Conservation (phyloP, 1,140 invertebrate genomes). For the Vanessa tameamea region DNA sequence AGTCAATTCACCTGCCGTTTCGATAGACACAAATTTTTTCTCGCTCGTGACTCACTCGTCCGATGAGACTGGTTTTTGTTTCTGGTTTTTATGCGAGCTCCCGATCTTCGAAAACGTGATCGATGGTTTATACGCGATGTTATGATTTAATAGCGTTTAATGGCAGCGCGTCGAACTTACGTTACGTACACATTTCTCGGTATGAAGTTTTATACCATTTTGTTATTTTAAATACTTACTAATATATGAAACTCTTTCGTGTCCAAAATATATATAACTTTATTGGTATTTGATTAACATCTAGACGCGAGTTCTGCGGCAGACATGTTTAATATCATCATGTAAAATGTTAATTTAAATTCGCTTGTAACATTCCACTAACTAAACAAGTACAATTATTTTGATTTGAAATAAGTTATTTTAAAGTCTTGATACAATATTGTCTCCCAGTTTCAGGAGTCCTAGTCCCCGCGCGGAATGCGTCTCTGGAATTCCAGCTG, state of each 20-base stretch:
- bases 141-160: constrained; percentile 27
- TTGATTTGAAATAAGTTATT: background rate
- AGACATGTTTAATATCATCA: background rate
- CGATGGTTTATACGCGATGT: constrained; percentile 10
- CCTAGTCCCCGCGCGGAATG: constrained; percentile 3
- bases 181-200: background rate
- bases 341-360: background rate
- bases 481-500: constrained; percentile 18
- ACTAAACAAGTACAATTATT: too few species aligned
- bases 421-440: background rate
- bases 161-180: constrained; percentile 1
- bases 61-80: constrained; percentile 24
- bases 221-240: constrained; percentile 8
- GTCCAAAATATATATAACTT: too few species aligned
- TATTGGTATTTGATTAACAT: too few species aligned
- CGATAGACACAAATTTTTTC: constrained; percentile 3
- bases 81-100: constrained; percentile 14
- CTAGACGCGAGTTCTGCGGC: background rate
- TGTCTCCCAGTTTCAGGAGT: background rate
- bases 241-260: background rate
- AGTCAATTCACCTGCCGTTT: constrained; percentile 19
- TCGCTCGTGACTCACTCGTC: constrained; percentile 12
- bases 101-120: constrained; percentile 15
- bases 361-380: background rate
- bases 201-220: constrained; percentile 14